Evolutionary conservation across 2,888 invertebrate genomes (phyloP), one percentile per base, ranked within the genome.

Genomic region (Carabus problematicus): DNA sequence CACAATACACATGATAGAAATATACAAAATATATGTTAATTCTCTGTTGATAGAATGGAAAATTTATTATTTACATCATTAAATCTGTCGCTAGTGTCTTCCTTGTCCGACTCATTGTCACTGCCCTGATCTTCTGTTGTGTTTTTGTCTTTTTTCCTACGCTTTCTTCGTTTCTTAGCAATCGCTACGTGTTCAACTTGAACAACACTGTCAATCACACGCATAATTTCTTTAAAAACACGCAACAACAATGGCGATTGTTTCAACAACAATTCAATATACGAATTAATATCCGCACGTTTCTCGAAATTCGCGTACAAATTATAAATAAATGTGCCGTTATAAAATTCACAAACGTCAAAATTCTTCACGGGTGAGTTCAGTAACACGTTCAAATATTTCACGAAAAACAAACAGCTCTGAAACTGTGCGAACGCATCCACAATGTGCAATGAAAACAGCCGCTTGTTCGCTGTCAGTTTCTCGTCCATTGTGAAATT

Each of bases 321-420:
- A 82, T 93, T 93, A 75, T 93, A 93, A 0, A 91, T 78, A 79
- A 93, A 89, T 0, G 91, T 90, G 0, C 93, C 93, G 79, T 91
- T 90, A 73, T 86, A 92, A 71, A 87, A 83, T 74, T 87, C 86
- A n/a, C 86, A 85, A 76, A 90, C 84, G 43, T 83, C 81, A 47
- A 87, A 85, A 72, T 82, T 79, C 42, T 83, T 77, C 75, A 87
- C 88, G 0, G 90, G 89, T 69, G 80, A 83, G 68, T 85, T 82
- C 61, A 93, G 84, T 45, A 93, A 76, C 0, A 82, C 83, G 81
- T 93, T 93, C 8, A 94, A 80, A 74, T 86, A 81, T 73, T 86
- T 85, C 1, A 86, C 79, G 73, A 87, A 86, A 8, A 83, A 81
- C 43, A 90, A 77, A 75, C 87, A 87, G 79, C 85, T 87, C 77